A percentile compares a stretch with the other conserved stretches of the same genome.
phyloP scores from a whole-genome alignment of 1,140 invertebrate genomes.

The Cydia strobilella region DNA sequence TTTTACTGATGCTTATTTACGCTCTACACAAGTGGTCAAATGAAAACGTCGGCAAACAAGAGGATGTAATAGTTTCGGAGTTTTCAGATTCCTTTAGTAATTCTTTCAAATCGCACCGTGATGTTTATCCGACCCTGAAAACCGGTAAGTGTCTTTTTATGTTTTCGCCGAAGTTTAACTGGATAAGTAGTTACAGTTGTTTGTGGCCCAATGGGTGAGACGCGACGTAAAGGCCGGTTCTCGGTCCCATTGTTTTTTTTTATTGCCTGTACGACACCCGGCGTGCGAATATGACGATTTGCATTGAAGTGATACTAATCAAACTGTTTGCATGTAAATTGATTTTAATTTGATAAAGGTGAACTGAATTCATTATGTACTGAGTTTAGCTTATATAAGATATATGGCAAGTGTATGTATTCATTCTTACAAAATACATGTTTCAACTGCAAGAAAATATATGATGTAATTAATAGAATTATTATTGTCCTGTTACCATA shows the following conservation, averaged over 20 bases:
- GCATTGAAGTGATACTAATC: background rate
- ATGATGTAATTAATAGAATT: too few relatives aligned
- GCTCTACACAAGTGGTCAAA: constrained; percentile 66
- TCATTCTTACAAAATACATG: background rate
- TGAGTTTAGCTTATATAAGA: too few relatives aligned
- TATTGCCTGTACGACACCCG: constrained; percentile 40
- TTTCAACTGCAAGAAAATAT: too few relatives aligned
- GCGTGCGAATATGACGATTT: background rate
- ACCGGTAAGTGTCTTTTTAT: constrained; percentile 43
- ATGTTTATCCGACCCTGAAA: constrained; percentile 65
- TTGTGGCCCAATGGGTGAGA: constrained; percentile 44
- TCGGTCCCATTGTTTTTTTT: constrained; percentile 54
- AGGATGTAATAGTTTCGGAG: constrained; percentile 46
- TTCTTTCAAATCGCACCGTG: constrained; percentile 61
- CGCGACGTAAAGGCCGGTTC: constrained; percentile 41
- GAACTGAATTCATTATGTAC: background rate
- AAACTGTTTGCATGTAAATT: background rate
- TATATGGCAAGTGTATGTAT: too few relatives aligned
- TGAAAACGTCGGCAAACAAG: constrained; percentile 46
- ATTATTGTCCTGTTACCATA: too few relatives aligned
- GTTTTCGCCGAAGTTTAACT: constrained; percentile 24
- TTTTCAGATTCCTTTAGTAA: constrained; percentile 46
- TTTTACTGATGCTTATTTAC: constrained; percentile 66
- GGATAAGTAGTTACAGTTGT: constrained; percentile 59
- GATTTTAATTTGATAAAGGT: background rate